Evolutionary conservation across 30 jellyfish, hydroid and myxozoan species (phyloP).

Genomic region (Hydra vulgaris): DNA sequence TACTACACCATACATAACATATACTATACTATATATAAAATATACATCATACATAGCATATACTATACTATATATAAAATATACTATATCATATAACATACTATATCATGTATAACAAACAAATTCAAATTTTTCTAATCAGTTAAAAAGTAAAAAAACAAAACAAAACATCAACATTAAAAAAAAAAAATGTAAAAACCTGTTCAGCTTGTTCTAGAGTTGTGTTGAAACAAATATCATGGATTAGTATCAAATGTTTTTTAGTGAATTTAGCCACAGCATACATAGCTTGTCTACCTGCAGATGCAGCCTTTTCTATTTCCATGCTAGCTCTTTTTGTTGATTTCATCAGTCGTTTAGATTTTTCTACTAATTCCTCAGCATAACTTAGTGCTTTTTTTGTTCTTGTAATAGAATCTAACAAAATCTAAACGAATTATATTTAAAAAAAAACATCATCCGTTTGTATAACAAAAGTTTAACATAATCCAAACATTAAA

Average conservation of each 20-base stretch:
- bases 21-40: no score
- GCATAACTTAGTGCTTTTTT: slow-evolving; percentile 37
- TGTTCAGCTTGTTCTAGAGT: slow-evolving; percentile 50
- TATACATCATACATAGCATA: no score
- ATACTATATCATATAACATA: no score
- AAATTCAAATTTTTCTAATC: no score
- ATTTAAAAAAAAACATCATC: background rate
- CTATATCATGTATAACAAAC: no score
- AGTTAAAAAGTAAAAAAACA: background rate
- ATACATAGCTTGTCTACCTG: slow-evolving; percentile 39
- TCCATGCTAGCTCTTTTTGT: slow-evolving; percentile 46
- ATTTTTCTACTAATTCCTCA: slow-evolving; percentile 33
- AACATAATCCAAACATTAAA: no score
- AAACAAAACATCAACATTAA: background rate
- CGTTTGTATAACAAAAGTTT: background rate
- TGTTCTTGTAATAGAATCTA: slow-evolving; percentile 36
- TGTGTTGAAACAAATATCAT: slow-evolving; percentile 67
- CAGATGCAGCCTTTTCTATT: slow-evolving; percentile 41
- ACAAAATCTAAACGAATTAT: slow-evolving; percentile 40
- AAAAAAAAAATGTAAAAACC: background rate
- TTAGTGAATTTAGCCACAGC: slow-evolving; percentile 28
- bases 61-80: no score
- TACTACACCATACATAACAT: no score
- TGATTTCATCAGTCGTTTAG: slow-evolving; percentile 26
- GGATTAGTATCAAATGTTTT: slow-evolving; percentile 40